Evolutionary conservation across 2,888 invertebrate genomes (phyloP).

Genomic region (Lithophane ornitopus): DNA sequence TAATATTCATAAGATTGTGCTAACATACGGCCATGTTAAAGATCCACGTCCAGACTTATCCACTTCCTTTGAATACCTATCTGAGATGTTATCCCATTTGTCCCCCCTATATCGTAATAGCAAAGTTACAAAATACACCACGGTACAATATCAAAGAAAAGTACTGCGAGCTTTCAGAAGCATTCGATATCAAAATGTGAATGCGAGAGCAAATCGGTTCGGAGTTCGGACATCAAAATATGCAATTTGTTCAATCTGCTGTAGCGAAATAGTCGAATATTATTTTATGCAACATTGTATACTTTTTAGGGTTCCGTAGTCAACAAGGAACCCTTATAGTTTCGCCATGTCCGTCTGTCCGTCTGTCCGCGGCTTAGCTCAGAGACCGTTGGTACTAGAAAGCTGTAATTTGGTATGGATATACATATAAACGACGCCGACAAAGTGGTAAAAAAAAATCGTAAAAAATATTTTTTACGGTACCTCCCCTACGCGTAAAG

Average conservation of each 20-base stretch:
- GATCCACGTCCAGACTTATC: too few relatives aligned
- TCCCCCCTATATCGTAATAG: background rate
- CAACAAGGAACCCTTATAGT: too few relatives aligned
- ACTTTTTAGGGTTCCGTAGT: too few relatives aligned
- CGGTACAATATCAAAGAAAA: background rate
- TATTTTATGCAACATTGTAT: constrained; percentile 9
- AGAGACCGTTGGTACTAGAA: too few relatives aligned
- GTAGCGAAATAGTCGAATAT: constrained; percentile 6
- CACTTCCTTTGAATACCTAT: background rate
- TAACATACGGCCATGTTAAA: too few relatives aligned
- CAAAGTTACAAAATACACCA: background rate
- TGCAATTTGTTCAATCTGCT: constrained; percentile 28
- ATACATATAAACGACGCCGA: too few relatives aligned
- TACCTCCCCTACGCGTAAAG: too few relatives aligned
- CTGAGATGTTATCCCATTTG: background rate
- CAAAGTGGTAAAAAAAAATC: too few relatives aligned
- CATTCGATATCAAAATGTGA: constrained; percentile 5
- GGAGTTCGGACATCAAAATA: constrained; percentile 12
- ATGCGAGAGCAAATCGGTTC: constrained; percentile 10
- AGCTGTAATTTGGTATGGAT: too few relatives aligned
- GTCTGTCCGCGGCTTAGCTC: too few relatives aligned
- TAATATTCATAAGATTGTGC: background rate
- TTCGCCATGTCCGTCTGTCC: too few relatives aligned
- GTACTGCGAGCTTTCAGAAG: background rate
- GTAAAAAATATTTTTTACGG: too few relatives aligned